Conservation (phyloP, 2,797 vertebrate species). For the Geotrypetes seraphini region DNA sequence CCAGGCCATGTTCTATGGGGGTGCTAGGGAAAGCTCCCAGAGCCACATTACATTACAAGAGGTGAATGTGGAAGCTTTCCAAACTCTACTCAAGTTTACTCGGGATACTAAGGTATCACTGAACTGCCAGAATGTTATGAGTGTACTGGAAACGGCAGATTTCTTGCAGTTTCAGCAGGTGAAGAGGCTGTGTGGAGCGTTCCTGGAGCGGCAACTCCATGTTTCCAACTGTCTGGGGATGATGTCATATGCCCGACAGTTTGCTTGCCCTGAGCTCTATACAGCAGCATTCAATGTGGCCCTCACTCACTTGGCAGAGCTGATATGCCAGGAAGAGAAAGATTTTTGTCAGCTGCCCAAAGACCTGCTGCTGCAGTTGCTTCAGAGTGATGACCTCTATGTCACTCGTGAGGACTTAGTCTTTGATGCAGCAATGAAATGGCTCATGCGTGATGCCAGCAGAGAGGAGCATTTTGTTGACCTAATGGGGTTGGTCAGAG, state of each 20-base stretch:
- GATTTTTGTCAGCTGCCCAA: conserved; percentile 69
- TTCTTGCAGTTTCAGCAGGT: conserved; percentile 70
- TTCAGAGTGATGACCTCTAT: conserved; percentile 65
- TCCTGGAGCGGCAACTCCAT: conserved; percentile 73
- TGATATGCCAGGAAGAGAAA: conserved; percentile 44
- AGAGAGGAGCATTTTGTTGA: conserved; percentile 68
- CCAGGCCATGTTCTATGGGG: conserved; percentile 75
- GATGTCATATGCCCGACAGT: conserved; percentile 68
- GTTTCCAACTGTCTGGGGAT: conserved; percentile 76
- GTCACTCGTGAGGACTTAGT: conserved; percentile 64
- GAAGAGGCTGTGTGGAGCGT: conserved; percentile 69
- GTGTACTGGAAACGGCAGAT: conserved; percentile 69
- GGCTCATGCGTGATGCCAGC: conserved; percentile 60
- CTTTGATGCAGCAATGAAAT: conserved; percentile 64
- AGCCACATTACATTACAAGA: conserved; percentile 61
- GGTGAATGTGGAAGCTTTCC: conserved; percentile 51
- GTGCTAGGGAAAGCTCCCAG: conserved; percentile 56
- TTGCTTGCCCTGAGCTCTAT: conserved; percentile 60
- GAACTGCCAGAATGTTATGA: conserved; percentile 56
- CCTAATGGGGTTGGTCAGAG: conserved; percentile 64
- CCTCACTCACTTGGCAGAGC: conserved; percentile 68
- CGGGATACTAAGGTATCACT: conserved; percentile 45
- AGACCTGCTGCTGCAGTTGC: conserved; percentile 59
- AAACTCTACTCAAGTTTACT: conserved; percentile 56
- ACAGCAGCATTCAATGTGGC: conserved; percentile 56